Percentiles rank a stretch among this genome's conserved stretches.
These are phyloP conservation scores for Colistium nudipinnis DNA, from an alignment of 2,113 vertebrate species.

Conservation along the genomic window DNA sequence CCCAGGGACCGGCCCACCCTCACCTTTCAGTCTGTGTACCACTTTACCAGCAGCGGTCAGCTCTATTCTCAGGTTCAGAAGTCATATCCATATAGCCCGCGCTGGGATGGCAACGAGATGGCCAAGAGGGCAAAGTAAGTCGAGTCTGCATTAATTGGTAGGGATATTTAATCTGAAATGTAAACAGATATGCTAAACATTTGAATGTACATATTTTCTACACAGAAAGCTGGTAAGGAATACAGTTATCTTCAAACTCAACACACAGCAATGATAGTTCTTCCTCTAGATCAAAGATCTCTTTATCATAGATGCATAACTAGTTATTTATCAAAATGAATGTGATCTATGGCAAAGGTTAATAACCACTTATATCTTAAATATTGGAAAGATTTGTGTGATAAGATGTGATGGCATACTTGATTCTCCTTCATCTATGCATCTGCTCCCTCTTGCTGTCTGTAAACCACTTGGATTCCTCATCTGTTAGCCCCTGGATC, in stretches of 20 bases:
- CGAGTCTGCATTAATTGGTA: not conserved
- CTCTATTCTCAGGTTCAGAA: conserved; percentile 98
- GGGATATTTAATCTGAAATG: not conserved
- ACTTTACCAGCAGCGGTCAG: conserved; percentile 97
- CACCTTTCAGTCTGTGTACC: conserved; percentile 97
- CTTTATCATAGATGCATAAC: not conserved
- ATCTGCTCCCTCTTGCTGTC: not conserved
- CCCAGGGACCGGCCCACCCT: conserved; percentile 96
- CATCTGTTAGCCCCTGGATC: not conserved
- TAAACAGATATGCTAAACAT: too few relatives aligned
- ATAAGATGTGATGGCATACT: not conserved
- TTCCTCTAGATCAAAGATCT: not conserved
- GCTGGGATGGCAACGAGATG: conserved; percentile 99
- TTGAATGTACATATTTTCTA: not conserved
- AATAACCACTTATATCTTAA: conserved; percentile 13
- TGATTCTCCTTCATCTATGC: not conserved
- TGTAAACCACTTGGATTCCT: not conserved
- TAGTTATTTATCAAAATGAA: not conserved
- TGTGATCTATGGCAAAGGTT: conserved; percentile 20
- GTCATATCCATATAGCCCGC: conserved; percentile 97
- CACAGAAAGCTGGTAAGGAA: not conserved
- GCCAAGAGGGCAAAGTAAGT: conserved; percentile 99
- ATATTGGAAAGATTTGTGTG: conserved; percentile 22
- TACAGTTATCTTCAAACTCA: too few relatives aligned
- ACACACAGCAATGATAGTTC: too few relatives aligned